Conservation (phyloP, 2,888 invertebrate genomes). For the Phorcus lineatus region DNA sequence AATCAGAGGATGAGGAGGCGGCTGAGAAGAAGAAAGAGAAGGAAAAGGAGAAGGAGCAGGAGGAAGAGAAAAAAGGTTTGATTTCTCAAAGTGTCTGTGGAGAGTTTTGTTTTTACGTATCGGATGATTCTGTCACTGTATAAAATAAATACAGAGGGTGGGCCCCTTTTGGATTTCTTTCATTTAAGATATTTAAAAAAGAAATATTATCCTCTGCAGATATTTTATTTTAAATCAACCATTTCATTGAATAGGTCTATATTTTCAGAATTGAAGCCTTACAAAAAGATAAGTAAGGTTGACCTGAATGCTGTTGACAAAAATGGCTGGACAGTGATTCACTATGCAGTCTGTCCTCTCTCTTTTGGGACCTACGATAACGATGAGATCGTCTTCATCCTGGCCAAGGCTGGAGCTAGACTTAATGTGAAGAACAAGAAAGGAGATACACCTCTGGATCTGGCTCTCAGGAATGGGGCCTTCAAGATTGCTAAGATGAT, state of each 20-base stretch:
- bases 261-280: constrained; percentile 9
- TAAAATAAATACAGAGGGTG: no score
- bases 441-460: constrained; percentile 56
- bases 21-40: constrained; percentile 36
- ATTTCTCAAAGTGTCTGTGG: background rate
- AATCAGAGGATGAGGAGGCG: constrained; percentile 31
- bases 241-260: no score
- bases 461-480: constrained; percentile 38
- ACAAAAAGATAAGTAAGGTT: constrained; percentile 39
- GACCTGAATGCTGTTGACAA: constrained; percentile 38
- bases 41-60: constrained; percentile 31
- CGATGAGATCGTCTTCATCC: constrained; percentile 40
- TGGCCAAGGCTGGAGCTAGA: constrained; percentile 46
- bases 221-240: no score
- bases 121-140: no score
- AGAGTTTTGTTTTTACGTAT: no score
- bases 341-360: constrained; percentile 32
- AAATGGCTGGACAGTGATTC: constrained; percentile 41
- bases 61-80: constrained; percentile 14
- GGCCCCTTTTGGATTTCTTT: no score
- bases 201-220: no score
- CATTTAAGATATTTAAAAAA: no score
- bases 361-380: constrained; percentile 42
- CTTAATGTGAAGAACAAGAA: constrained; percentile 54
- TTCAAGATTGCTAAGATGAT: constrained; percentile 36